Percentiles rank a stretch among this genome's conserved stretches.
phyloP scores from a whole-genome alignment of 2,888 invertebrate species.

The Halictus ligatus region DNA sequence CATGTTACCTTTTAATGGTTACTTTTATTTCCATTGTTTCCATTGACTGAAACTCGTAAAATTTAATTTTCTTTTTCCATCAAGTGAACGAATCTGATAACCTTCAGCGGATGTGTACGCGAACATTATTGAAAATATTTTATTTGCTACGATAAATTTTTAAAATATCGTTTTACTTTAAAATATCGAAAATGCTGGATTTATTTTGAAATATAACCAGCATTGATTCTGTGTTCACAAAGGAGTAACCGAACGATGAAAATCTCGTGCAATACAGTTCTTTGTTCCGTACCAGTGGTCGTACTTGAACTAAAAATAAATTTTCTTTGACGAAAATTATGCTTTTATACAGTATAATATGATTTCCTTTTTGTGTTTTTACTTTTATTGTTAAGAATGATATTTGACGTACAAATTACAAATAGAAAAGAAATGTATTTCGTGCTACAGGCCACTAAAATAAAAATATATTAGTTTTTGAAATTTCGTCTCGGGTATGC shows the following conservation, averaged over 20 bases:
- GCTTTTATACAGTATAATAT: neutral
- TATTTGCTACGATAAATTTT: neutral
- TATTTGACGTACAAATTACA: neutral
- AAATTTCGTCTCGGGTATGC: too few species aligned
- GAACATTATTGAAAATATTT: neutral
- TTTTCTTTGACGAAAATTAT: neutral
- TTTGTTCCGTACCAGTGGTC: neutral
- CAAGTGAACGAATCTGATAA: neutral
- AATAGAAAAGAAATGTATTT: too few species aligned
- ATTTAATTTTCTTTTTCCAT: neutral
- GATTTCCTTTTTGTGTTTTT: neutral
- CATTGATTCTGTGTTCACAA: neutral
- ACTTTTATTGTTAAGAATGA: neutral
- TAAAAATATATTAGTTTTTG: too few species aligned
- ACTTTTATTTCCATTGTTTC: neutral
- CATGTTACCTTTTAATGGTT: neutral
- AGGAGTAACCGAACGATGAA: slow-evolving; percentile 1
- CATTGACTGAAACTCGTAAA: neutral
- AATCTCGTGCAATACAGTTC: neutral
- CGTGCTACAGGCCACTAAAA: too few species aligned
- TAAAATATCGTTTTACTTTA: neutral
- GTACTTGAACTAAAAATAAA: neutral
- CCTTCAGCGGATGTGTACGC: neutral
- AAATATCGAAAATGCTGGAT: neutral
- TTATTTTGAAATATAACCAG: neutral